These are phyloP conservation scores for Pelecanoides urinatrix DNA, from an alignment of 2,113 vertebrate genomes.

Conservation along the genomic window DNA sequence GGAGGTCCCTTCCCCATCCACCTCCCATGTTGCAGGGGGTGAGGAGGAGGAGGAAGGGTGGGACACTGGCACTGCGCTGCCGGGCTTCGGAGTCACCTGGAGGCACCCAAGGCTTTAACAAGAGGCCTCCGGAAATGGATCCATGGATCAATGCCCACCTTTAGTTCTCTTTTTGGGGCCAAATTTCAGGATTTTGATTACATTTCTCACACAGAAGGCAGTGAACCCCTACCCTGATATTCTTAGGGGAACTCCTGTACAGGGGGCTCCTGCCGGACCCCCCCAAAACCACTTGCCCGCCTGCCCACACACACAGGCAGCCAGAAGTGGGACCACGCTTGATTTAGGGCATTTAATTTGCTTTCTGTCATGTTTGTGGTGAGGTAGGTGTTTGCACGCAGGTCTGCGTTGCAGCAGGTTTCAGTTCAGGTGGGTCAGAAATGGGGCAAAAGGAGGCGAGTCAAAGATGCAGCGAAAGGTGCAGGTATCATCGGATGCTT, in stretches of 20 bases:
- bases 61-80: rapidly evolving
- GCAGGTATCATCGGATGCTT: rapidly evolving
- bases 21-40: rapidly evolving
- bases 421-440: not conserved
- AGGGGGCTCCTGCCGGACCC: not conserved
- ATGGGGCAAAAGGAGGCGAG: rapidly evolving
- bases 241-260: not conserved
- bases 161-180: not conserved
- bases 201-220: not conserved
- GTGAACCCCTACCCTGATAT: not conserved
- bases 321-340: not conserved
- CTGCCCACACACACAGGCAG: rapidly evolving
- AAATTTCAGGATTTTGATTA: not conserved
- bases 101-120: not conserved
- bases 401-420: not conserved
- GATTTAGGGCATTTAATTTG: not conserved
- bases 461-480: rapidly evolving
- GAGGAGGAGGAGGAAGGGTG: not conserved
- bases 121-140: not conserved
- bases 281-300: rapidly evolving
- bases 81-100: rapidly evolving
- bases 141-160: rapidly evolving
- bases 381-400: rapidly evolving
- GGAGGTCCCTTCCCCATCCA: not conserved
- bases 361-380: not conserved